Percentiles rank a stretch among this genome's conserved stretches.
phyloP scores from a whole-genome alignment of 2,797 vertebrate genomes.

The Cephalopachus bancanus region DNA sequence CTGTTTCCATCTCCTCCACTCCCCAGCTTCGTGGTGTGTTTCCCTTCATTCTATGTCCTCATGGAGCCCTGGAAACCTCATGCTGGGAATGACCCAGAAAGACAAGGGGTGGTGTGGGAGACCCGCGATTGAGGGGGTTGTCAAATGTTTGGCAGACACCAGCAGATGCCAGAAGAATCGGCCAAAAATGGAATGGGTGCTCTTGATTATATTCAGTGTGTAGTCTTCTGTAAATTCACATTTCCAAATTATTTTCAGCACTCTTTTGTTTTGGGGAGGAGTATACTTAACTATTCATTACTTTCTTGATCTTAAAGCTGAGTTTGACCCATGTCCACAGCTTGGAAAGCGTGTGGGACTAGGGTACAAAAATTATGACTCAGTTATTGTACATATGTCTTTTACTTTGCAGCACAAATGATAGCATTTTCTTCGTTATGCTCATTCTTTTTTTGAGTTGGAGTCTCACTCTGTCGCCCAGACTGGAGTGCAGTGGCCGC shows the following conservation, averaged over 20 bases:
- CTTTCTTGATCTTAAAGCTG: not conserved
- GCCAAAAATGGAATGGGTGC: not conserved
- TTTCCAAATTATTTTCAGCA: slow-evolving; percentile 3
- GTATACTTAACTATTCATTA: not conserved
- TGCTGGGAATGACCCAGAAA: not conserved
- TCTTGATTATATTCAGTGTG: not conserved
- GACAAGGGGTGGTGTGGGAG: not conserved
- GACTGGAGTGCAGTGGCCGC: too few species aligned
- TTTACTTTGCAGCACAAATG: not conserved
- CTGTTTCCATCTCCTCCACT: not conserved
- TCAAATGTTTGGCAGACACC: not conserved
- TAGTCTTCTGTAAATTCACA: not conserved
- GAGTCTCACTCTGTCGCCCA: too few species aligned
- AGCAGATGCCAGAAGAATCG: not conserved
- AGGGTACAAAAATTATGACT: not conserved
- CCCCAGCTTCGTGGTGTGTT: not conserved
- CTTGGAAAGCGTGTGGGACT: not conserved
- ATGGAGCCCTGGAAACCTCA: not conserved
- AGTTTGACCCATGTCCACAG: not conserved
- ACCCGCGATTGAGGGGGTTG: rapidly evolving
- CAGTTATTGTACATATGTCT: not conserved
- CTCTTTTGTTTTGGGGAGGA: not conserved
- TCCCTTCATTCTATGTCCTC: not conserved
- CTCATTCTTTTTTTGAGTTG: too few species aligned
- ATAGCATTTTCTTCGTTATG: not conserved